A percentile compares a stretch with the other conserved stretches of the same genome.
phyloP scores from a whole-genome alignment of 2,888 invertebrate genomes.

The Colletes collaris region DNA sequence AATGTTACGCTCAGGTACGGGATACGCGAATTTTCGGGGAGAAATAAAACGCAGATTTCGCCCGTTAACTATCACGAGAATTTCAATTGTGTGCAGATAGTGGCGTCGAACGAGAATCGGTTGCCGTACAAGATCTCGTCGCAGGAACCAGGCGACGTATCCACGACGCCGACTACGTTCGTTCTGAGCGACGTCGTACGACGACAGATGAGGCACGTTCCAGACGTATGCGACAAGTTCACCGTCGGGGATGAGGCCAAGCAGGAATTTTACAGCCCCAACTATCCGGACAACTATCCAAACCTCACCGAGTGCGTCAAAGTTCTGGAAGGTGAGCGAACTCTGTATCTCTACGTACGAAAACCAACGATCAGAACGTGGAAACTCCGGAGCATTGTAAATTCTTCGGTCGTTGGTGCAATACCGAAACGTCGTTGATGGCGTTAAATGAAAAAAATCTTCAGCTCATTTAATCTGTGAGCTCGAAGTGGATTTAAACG shows the following conservation, averaged over 20 bases:
- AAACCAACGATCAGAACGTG: background rate
- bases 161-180: conserved; percentile 26
- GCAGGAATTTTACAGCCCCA: conserved; percentile 88
- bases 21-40: no score
- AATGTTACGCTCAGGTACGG: no score
- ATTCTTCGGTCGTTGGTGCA: no score
- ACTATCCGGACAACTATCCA: conserved; percentile 88
- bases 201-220: conserved; percentile 75
- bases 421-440: no score
- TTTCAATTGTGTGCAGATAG: conserved; percentile 55
- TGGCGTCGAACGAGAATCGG: conserved; percentile 30
- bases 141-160: background rate
- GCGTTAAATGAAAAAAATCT: no score
- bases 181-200: conserved; percentile 44
- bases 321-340: conserved; percentile 87
- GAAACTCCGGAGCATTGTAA: no score
- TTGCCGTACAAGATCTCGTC: background rate
- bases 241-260: conserved; percentile 85
- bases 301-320: conserved; percentile 88
- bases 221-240: conserved; percentile 85
- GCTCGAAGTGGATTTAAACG: no score
- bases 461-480: no score
- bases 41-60: no score
- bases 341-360: background rate
- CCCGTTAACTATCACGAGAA: background rate